Conservation (phyloP, 2,797 vertebrate species). For the Ctenopoma multispine region DNA sequence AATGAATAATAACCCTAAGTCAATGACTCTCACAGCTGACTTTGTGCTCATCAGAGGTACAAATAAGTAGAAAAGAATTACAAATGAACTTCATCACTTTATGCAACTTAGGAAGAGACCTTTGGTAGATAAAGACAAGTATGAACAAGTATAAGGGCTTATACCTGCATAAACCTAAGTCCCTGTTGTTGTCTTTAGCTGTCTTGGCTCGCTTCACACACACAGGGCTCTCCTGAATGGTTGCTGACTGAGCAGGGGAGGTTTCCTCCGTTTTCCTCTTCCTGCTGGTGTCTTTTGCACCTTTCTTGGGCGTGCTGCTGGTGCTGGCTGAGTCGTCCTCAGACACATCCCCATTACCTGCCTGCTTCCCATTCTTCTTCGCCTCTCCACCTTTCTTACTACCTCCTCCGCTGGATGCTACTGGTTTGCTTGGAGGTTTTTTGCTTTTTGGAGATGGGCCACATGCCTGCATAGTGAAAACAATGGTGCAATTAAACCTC, state of each 20-base stretch:
- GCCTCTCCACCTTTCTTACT: slow-evolving; percentile 88
- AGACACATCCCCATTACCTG: slow-evolving; percentile 86
- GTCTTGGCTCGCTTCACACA: slow-evolving; percentile 92
- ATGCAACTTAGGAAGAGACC: background rate
- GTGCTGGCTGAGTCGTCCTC: slow-evolving; percentile 90
- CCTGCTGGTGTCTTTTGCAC: slow-evolving; percentile 87
- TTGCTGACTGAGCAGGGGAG: slow-evolving; percentile 67
- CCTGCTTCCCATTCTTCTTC: slow-evolving; percentile 91
- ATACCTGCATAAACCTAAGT: slow-evolving; percentile 95
- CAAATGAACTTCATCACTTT: no score
- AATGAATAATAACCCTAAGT: background rate
- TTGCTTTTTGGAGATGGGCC: slow-evolving; percentile 93
- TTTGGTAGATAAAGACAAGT: slow-evolving; percentile 22
- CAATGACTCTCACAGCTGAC: no score
- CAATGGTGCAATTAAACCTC: slow-evolving; percentile 4
- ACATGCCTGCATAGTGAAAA: slow-evolving; percentile 88
- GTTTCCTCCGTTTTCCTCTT: slow-evolving; percentile 92
- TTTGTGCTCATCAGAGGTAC: background rate
- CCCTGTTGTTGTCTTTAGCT: slow-evolving; percentile 92
- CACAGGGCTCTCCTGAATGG: slow-evolving; percentile 89
- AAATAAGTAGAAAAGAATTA: no score
- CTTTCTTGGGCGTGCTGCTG: slow-evolving; percentile 90
- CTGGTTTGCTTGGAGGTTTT: slow-evolving; percentile 89
- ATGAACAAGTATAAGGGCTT: slow-evolving; percentile 33
- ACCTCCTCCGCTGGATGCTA: slow-evolving; percentile 67